These are phyloP conservation scores for Patagioenas fasciata DNA, from an alignment of 2,113 vertebrate genomes.

Conservation along the genomic window DNA sequence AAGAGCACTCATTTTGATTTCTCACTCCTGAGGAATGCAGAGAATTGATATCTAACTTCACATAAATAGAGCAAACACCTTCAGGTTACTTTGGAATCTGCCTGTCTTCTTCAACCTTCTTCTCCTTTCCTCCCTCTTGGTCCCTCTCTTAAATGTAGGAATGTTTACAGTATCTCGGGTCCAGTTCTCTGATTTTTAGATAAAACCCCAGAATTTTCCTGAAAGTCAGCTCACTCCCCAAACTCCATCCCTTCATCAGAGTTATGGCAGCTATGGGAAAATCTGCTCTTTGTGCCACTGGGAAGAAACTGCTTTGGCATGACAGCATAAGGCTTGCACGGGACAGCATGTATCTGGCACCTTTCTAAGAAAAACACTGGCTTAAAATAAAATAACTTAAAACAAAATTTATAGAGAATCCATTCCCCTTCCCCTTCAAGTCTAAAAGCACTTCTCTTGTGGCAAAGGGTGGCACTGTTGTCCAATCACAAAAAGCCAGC, in stretches of 20 bases:
- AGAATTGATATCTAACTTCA: not conserved
- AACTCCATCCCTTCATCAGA: not conserved
- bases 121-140: not conserved
- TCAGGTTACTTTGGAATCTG: not conserved
- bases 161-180: slow-evolving; percentile 25
- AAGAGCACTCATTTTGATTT: not conserved
- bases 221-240: not conserved
- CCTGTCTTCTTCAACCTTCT: not conserved
- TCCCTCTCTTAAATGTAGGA: slow-evolving; percentile 9
- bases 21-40: not conserved
- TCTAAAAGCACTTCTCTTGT: not conserved
- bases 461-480: not conserved
- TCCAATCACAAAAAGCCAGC: not conserved
- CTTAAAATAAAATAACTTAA: not conserved
- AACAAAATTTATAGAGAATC: not conserved
- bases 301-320: slow-evolving; percentile 42
- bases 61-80: not conserved
- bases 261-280: not conserved
- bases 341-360: not conserved
- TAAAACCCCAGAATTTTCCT: not conserved
- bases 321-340: slow-evolving; percentile 26
- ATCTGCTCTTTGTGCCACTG: slow-evolving; percentile 2
- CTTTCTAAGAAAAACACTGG: not conserved
- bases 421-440: not conserved
- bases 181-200: not conserved